Evolutionary conservation across 2,888 invertebrate species (phyloP).

Genomic region (Euplexia lucipara): DNA sequence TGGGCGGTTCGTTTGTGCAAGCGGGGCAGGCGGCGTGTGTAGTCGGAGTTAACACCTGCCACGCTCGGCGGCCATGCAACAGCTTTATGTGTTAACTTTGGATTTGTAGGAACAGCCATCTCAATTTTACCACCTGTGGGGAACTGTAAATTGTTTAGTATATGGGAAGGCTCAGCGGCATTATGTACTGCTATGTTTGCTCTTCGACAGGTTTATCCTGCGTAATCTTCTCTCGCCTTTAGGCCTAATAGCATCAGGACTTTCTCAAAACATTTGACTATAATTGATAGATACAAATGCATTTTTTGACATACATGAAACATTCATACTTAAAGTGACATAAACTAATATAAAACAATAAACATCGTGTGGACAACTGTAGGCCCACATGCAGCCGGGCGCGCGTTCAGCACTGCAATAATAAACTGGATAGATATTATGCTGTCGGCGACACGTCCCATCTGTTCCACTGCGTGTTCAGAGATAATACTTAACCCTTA

Average conservation of each 20-base stretch:
- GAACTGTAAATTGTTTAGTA: conserved; percentile 74
- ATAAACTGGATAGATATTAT: conserved; percentile 70
- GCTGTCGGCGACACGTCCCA: conserved; percentile 80
- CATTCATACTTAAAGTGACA: conserved; percentile 11
- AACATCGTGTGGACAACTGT: conserved; percentile 12
- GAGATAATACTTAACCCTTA: conserved; percentile 87
- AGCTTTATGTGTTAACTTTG: conserved; percentile 76
- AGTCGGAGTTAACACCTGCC: conserved; percentile 86
- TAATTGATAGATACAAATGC: not conserved
- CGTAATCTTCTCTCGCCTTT: conserved; percentile 17
- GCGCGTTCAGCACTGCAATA: conserved; percentile 61
- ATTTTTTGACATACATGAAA: not conserved
- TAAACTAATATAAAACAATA: conserved; percentile 24
- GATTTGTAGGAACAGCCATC: conserved; percentile 74
- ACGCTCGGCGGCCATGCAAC: conserved; percentile 79
- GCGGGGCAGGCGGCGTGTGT: conserved; percentile 72
- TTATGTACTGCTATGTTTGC: conserved; percentile 37
- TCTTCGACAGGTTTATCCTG: conserved; percentile 42
- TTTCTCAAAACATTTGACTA: not conserved
- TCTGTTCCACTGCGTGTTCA: conserved; percentile 79
- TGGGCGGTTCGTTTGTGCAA: conserved; percentile 89
- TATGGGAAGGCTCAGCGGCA: conserved; percentile 62
- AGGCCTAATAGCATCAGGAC: conserved; percentile 24
- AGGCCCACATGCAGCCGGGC: conserved; percentile 40
- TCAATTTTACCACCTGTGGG: conserved; percentile 79